A percentile compares a stretch with the other conserved stretches of the same genome.
Conservation (phyloP, 2,888 invertebrate genomes). For the Oxyscelio sp. region DNA sequence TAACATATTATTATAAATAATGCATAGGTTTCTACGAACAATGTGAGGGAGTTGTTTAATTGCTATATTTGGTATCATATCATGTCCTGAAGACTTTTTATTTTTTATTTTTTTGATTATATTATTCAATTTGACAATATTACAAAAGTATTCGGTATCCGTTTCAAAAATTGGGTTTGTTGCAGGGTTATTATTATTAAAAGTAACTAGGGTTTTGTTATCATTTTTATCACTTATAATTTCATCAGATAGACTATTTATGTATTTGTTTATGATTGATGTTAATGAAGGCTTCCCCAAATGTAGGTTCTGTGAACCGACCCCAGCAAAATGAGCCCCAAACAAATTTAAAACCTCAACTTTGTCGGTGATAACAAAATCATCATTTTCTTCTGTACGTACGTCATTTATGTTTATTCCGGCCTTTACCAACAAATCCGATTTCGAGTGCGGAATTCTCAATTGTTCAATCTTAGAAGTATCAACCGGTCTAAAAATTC, state of each 20-base stretch:
- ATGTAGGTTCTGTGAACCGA: too few species aligned
- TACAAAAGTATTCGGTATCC: slow-evolving; percentile 17
- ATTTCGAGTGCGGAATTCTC: background rate
- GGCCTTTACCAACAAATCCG: background rate
- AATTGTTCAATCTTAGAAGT: background rate
- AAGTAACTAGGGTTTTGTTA: background rate
- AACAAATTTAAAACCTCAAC: slow-evolving; percentile 6
- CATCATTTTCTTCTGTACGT: slow-evolving; percentile 1
- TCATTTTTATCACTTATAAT: too few species aligned
- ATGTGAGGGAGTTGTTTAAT: slow-evolving; percentile 42
- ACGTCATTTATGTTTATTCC: background rate
- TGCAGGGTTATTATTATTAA: background rate
- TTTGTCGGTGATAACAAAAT: slow-evolving; percentile 7
- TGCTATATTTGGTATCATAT: slow-evolving; percentile 44
- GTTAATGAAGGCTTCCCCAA: too few species aligned
- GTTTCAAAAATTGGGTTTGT: background rate
- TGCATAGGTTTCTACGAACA: slow-evolving; percentile 24
- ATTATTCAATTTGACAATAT: background rate
- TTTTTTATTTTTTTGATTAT: slow-evolving; percentile 35
- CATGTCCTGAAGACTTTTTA: slow-evolving; percentile 52
- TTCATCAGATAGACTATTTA: too few species aligned
- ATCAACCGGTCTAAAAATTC: slow-evolving; percentile 31
- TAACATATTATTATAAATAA: slow-evolving; percentile 58
- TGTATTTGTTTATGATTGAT: too few species aligned
- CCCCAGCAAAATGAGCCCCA: too few species aligned